phyloP scores from a whole-genome alignment of 2,797 vertebrate genomes.

The Hippopotamyrus pictus region DNA sequence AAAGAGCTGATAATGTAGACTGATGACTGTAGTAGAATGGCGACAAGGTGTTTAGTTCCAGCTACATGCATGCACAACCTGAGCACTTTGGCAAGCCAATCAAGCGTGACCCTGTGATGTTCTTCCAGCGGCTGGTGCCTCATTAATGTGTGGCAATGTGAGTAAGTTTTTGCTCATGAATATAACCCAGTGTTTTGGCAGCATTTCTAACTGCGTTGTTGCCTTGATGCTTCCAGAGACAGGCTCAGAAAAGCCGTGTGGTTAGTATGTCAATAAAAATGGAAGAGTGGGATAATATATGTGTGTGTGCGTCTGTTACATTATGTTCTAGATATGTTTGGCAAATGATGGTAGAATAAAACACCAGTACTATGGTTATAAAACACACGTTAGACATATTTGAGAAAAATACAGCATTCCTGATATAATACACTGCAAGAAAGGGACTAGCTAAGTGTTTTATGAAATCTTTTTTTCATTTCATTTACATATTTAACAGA shows the following conservation, averaged over 20 bases:
- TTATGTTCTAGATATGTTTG: background rate
- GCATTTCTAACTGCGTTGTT: background rate
- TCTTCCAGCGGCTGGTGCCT: background rate
- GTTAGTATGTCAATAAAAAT: background rate
- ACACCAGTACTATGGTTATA: background rate
- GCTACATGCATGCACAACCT: background rate
- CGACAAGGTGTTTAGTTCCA: background rate
- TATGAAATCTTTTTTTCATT: background rate
- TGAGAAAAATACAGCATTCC: background rate
- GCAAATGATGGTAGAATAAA: background rate
- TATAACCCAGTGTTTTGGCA: background rate
- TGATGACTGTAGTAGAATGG: background rate
- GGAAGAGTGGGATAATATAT: background rate
- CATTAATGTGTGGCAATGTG: background rate
- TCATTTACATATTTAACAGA: background rate
- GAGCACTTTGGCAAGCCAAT: background rate
- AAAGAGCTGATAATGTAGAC: background rate
- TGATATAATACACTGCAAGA: background rate
- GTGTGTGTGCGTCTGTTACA: background rate
- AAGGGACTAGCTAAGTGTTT: background rate
- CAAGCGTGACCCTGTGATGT: background rate
- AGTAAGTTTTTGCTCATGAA: background rate
- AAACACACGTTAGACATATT: background rate
- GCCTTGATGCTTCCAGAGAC: background rate
- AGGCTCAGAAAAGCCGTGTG: background rate